Evolutionary conservation across 2,888 invertebrate genomes (phyloP), one percentile per base, ranked within the genome.

Genomic region (Diplolepis rosae): DNA sequence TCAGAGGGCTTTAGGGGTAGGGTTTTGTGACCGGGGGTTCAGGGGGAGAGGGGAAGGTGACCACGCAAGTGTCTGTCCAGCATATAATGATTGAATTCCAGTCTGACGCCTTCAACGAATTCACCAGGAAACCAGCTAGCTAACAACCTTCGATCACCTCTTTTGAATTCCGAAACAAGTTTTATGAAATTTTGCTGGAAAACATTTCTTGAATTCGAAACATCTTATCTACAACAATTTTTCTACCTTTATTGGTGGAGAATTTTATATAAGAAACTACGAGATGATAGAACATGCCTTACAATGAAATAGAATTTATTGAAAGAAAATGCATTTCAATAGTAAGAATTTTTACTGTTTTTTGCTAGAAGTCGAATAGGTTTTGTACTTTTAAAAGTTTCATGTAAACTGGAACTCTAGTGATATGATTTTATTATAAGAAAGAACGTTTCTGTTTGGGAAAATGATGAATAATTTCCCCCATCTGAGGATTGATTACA

Each of bases 51-150:
- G 42, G 65, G 22, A 6, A 15, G 22, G 3, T 24, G 11, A 68
- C 65, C 72, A 68, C 56, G 71, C 72, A 74, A 75, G 70, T 71
- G 65, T 77, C 70, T 68, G 73, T 75, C 72, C 71, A 68, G 80
- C 78, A 83, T n/a, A n/a, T 82, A 82, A 82, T 82, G 80, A 82
- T 82, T 80, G 82, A 81, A 82, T 82, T 81, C 81, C 79, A 70
- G 27, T 54, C 76, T 39, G 74, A 77, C 80, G 79, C 80, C 79
- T 82, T 80, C 79, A 79, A 77, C 79, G 80, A 81, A 82, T 82
- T 77, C 69, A 67, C 22, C 30, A 54, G 32, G 1, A 54, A 32
- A 54, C 11, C 54, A 32, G 1, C 11, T 13, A 28, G 15, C 4
- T 22, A 22, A 42, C 6, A 15, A 48, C 22, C 22, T 48, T 22